phyloP scores from a whole-genome alignment of 1,140 invertebrate species.

The Lanistes nyassanus region DNA sequence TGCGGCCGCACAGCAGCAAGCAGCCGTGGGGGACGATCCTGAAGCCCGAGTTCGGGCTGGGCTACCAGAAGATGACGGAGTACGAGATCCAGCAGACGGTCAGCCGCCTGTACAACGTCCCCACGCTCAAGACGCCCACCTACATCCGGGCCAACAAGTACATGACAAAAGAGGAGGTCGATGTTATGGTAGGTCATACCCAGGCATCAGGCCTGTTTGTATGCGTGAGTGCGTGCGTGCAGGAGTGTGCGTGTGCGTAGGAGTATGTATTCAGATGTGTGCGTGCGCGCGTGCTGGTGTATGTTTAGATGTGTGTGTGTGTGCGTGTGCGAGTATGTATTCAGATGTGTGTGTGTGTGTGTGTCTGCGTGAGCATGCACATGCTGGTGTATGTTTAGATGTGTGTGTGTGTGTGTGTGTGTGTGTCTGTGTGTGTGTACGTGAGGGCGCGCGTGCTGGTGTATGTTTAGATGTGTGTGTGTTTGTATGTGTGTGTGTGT shows the following conservation, averaged over 20 bases:
- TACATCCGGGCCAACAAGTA: conserved; percentile 43
- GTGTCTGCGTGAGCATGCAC: background rate
- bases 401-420: background rate
- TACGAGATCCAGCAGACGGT: conserved; percentile 62
- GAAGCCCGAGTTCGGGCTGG: conserved; percentile 62
- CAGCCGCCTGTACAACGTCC: conserved; percentile 48
- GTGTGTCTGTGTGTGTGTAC: background rate
- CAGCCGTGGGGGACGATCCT: conserved; percentile 64
- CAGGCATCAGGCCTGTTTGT: too few relatives aligned
- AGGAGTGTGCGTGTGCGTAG: too few relatives aligned
- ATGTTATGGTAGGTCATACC: conserved; percentile 48
- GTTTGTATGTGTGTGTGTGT: too few relatives aligned
- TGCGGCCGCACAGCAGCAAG: conserved; percentile 53
- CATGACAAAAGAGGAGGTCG: conserved; percentile 46
- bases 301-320: conserved; percentile 16
- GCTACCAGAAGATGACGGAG: conserved; percentile 63
- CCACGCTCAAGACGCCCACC: conserved; percentile 34
- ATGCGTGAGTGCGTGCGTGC: too few relatives aligned
- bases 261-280: background rate
- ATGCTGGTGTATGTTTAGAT: background rate
- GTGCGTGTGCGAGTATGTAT: conserved; percentile 12
- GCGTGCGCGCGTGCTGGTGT: conserved; percentile 12
- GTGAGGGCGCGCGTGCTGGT: too few relatives aligned
- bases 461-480: too few relatives aligned
- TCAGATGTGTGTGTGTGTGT: conserved; percentile 10